These are phyloP conservation scores for Corythornis madagascariensis DNA, from an alignment of 2,113 vertebrate genomes.

Conservation along the genomic window DNA sequence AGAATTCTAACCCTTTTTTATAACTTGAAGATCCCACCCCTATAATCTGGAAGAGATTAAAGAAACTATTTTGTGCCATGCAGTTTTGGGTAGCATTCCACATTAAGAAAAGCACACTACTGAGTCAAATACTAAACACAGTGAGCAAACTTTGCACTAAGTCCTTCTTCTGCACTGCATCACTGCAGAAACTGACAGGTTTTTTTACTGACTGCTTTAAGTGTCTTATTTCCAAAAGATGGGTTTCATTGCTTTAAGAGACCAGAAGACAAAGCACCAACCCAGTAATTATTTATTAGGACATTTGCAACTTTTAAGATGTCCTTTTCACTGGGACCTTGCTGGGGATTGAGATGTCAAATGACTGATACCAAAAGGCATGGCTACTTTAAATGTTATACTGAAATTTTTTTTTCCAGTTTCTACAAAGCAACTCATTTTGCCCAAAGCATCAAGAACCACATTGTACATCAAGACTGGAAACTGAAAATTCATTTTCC, in stretches of 20 bases:
- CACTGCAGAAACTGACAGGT: background rate
- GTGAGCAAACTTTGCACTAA: background rate
- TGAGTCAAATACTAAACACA: background rate
- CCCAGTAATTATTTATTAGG: background rate
- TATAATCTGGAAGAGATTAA: background rate
- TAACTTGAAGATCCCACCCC: background rate
- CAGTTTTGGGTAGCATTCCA: background rate
- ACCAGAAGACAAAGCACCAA: background rate
- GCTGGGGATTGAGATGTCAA: background rate
- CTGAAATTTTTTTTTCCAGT: background rate
- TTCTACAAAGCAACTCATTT: background rate
- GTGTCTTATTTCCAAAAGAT: background rate
- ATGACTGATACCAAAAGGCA: background rate
- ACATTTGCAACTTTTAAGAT: background rate
- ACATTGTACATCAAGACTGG: background rate
- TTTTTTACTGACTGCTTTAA: background rate
- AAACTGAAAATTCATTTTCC: background rate
- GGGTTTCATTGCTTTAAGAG: background rate
- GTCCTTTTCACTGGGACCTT: background rate
- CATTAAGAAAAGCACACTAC: background rate
- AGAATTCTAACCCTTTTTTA: background rate
- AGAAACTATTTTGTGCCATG: background rate
- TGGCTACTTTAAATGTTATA: background rate
- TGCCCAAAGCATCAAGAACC: background rate
- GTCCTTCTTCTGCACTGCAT: background rate